Percentiles rank a stretch among this genome's conserved stretches.
phyloP scores from a whole-genome alignment of 2,797 vertebrate species.

The Discoglossus pictus region DNA sequence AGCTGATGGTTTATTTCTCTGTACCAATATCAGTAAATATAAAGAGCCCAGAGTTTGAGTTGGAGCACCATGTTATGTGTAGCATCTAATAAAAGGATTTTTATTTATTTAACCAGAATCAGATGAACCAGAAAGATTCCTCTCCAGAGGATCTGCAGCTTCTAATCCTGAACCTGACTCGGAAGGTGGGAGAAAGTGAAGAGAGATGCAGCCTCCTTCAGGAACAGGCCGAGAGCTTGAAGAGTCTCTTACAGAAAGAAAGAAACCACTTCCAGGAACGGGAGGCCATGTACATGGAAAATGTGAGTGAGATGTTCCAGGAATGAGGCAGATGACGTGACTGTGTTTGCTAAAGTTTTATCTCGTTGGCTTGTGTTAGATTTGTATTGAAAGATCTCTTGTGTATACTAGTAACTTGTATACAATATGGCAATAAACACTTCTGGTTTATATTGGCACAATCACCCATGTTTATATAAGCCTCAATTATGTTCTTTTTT shows the following conservation, averaged over 20 bases:
- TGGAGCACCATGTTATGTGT: too few relatives aligned
- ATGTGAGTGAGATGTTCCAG: conserved; percentile 68
- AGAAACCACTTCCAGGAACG: conserved; percentile 76
- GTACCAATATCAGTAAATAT: too few relatives aligned
- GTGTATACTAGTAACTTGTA: neutral
- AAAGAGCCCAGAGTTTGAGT: too few relatives aligned
- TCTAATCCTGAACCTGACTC: conserved; percentile 81
- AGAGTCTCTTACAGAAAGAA: conserved; percentile 73
- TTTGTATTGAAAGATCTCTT: too few relatives aligned
- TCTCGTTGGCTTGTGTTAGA: too few relatives aligned
- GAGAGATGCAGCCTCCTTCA: conserved; percentile 83
- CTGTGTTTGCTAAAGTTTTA: too few relatives aligned
- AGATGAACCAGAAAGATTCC: conserved; percentile 61
- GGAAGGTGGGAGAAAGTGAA: conserved; percentile 83
- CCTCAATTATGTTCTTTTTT: too few relatives aligned
- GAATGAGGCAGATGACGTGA: neutral
- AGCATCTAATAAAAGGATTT: conserved; percentile 51
- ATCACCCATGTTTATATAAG: too few relatives aligned
- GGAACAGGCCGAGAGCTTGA: conserved; percentile 78
- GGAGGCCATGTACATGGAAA: conserved; percentile 82
- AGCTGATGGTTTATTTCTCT: too few relatives aligned
- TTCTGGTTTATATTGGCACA: too few relatives aligned
- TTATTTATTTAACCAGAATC: conserved; percentile 46
- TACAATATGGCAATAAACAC: neutral
- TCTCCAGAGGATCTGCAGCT: conserved; percentile 75